Evolutionary conservation across 2,113 vertebrate species (phyloP).

Genomic region (Bagarius yarrelli): DNA sequence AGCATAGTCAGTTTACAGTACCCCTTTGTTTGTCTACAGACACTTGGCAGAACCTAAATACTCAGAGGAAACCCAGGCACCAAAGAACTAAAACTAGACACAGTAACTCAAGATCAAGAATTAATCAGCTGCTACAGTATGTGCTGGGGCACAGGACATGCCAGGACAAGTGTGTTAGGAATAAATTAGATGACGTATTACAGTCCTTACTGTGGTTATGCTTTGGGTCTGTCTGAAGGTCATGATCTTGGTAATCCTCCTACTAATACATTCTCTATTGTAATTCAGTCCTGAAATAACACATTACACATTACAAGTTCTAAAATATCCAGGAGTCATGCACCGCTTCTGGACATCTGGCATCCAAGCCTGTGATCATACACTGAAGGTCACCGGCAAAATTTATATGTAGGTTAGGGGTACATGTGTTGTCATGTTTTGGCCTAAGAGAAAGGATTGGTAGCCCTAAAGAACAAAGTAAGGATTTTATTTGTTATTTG

Average conservation of each 20-base stretch:
- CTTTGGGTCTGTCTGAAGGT: not conserved
- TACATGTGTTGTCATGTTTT: not conserved
- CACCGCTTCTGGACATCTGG: not conserved
- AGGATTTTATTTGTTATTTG: not conserved
- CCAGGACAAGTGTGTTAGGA: not conserved
- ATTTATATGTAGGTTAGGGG: constrained; percentile 5
- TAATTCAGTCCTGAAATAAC: constrained; percentile 1
- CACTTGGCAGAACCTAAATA: not conserved
- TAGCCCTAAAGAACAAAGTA: not conserved
- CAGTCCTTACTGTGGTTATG: not conserved
- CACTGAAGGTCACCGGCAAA: not conserved
- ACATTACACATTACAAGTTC: not conserved
- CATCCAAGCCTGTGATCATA: not conserved
- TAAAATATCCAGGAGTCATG: not conserved
- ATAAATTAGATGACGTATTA: not conserved
- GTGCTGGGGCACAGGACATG: not conserved
- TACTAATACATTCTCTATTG: not conserved
- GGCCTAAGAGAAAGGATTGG: not conserved
- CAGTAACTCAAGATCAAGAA: too few species aligned
- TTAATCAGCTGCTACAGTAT: too few species aligned
- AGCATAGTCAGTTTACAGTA: not conserved
- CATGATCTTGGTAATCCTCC: not conserved
- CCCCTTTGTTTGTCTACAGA: not conserved
- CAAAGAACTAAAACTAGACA: too few species aligned
- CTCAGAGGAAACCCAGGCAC: not conserved